phyloP scores from a whole-genome alignment of 2,113 vertebrate species.

The Cyrtonyx montezumae region DNA sequence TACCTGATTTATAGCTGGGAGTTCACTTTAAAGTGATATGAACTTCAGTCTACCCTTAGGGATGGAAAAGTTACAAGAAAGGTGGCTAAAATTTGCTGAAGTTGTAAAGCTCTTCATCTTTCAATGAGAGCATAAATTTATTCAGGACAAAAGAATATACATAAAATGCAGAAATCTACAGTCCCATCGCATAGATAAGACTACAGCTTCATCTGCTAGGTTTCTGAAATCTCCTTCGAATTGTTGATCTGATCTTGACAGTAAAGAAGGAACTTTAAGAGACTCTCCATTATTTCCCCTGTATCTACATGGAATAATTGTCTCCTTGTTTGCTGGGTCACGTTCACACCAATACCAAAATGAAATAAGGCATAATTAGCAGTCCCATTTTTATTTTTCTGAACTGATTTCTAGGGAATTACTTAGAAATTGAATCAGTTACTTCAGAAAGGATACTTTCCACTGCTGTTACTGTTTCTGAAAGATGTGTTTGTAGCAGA shows the following conservation, averaged over 20 bases:
- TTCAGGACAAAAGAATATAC: background rate
- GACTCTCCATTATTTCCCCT: background rate
- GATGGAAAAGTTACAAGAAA: background rate
- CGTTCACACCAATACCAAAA: slow-evolving; percentile 21
- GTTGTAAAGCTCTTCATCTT: background rate
- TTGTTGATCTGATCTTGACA: background rate
- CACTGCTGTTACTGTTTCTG: background rate
- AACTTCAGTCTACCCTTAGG: background rate
- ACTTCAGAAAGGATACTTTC: slow-evolving; percentile 13
- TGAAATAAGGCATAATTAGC: slow-evolving; percentile 28
- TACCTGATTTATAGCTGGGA: background rate
- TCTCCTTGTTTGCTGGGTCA: background rate
- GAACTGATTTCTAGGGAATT: slow-evolving; percentile 32
- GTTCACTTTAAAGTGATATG: background rate
- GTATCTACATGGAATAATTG: background rate
- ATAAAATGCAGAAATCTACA: background rate
- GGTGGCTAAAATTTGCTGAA: background rate
- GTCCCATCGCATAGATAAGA: background rate
- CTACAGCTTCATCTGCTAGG: background rate
- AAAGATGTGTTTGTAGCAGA: slow-evolving; percentile 23
- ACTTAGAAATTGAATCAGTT: slow-evolving; percentile 43
- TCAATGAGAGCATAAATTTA: background rate
- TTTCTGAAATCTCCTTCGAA: background rate
- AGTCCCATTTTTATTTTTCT: background rate
- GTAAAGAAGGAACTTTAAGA: background rate